Conservation (phyloP, 2,113 vertebrate species). For the Lagopus leucura region DNA sequence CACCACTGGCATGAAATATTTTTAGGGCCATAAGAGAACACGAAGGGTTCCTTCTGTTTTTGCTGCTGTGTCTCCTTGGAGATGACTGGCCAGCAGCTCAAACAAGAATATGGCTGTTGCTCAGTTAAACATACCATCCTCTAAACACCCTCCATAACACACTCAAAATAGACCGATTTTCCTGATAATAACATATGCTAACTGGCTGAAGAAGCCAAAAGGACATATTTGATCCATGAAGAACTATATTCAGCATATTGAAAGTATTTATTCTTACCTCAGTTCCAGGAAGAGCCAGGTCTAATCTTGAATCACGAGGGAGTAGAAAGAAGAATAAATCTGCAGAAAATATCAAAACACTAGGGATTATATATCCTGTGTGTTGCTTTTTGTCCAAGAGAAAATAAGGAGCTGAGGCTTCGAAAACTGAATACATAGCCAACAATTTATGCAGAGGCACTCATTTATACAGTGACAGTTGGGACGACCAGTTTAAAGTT, state of each 20-base stretch:
- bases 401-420: not conserved
- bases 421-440: not conserved
- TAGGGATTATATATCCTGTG: not conserved
- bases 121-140: not conserved
- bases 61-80: slow-evolving; percentile 21
- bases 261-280: slow-evolving; percentile 8
- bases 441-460: not conserved
- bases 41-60: not conserved
- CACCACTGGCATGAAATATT: not conserved
- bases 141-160: not conserved
- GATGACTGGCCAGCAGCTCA: not conserved
- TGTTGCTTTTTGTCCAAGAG: not conserved
- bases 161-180: slow-evolving; percentile 27
- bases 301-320: not conserved
- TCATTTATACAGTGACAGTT: not conserved
- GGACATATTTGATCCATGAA: slow-evolving; percentile 9
- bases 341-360: not conserved
- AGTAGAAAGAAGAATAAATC: not conserved
- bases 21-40: not conserved
- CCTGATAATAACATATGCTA: not conserved
- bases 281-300: not conserved
- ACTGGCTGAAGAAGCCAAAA: slow-evolving; percentile 66
- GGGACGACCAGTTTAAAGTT: not conserved
- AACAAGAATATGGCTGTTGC: not conserved
- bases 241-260: not conserved